Percentiles rank a stretch among this genome's conserved stretches.
These are phyloP conservation scores for Morelia viridis DNA, from an alignment of 2,797 vertebrate genomes.

Conservation along the genomic window DNA sequence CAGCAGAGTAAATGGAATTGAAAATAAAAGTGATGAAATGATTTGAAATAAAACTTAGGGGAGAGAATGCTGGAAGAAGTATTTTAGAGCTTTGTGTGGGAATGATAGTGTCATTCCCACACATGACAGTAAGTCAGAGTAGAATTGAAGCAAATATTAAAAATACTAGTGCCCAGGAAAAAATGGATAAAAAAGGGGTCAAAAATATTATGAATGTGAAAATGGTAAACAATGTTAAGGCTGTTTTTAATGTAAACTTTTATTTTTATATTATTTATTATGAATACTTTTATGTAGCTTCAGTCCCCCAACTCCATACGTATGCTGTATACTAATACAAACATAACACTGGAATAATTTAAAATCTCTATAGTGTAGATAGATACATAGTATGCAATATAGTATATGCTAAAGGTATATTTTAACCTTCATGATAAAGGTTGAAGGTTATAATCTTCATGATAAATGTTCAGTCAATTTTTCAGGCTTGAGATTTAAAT, in stretches of 20 bases:
- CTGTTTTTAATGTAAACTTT: not conserved
- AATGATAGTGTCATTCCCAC: not conserved
- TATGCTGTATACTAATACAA: not conserved
- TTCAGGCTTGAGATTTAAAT: not conserved
- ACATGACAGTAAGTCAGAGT: not conserved
- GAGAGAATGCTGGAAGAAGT: not conserved
- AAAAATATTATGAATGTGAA: not conserved
- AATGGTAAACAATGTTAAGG: not conserved
- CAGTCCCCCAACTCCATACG: not conserved
- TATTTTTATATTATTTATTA: not conserved
- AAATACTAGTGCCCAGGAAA: not conserved
- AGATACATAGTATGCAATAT: not conserved
- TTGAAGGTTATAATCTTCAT: not conserved
- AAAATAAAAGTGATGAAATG: not conserved
- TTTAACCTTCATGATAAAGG: not conserved
- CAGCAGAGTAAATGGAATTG: not conserved
- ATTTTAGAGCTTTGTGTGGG: not conserved
- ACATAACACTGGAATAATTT: not conserved
- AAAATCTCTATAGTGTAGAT: not conserved
- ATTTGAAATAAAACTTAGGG: not conserved
- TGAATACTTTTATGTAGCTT: not conserved
- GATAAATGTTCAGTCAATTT: not conserved
- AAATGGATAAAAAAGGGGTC: not conserved
- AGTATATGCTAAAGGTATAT: not conserved
- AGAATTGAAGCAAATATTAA: not conserved